phyloP scores from a whole-genome alignment of 2,797 vertebrate species.

The Microctenopoma stevenorrisi region DNA sequence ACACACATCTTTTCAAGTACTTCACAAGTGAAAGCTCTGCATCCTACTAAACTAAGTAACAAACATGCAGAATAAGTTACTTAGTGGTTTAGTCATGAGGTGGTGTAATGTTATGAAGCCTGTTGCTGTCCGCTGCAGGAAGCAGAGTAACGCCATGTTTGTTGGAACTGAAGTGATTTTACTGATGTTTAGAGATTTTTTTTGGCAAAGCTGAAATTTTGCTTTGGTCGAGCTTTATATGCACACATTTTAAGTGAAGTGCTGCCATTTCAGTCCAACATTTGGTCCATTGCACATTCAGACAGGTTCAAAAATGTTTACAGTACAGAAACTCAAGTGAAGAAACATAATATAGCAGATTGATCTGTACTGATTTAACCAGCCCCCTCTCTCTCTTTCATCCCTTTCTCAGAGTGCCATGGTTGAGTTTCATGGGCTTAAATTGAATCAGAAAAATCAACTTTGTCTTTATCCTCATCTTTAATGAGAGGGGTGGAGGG shows the following conservation, averaged over 20 bases:
- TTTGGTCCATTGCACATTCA: not conserved
- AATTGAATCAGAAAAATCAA: constrained; percentile 85
- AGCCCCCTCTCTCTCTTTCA: constrained; percentile 31
- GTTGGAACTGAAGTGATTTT: no score
- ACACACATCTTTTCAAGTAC: not conserved
- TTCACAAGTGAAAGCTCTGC: not conserved
- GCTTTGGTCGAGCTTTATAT: not conserved
- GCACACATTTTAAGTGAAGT: constrained; percentile 1
- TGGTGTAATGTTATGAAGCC: no score
- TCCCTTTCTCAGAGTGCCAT: constrained; percentile 34
- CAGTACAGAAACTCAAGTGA: constrained; percentile 4
- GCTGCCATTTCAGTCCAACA: not conserved
- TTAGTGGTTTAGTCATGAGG: no score
- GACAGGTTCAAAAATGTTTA: not conserved
- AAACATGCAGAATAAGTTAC: no score
- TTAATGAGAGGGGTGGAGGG: constrained; percentile 76
- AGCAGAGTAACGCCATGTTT: no score
- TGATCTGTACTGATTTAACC: constrained; percentile 31
- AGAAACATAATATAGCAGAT: constrained; percentile 46
- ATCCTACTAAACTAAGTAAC: no score
- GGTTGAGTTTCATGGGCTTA: constrained; percentile 76
- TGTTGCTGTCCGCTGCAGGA: no score
- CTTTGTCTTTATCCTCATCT: constrained; percentile 72
- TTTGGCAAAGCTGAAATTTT: no score
- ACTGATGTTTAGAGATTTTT: no score